Percentiles rank a stretch among this genome's conserved stretches.
Evolutionary conservation across 2,888 invertebrate species (phyloP).

Genomic region (Ochlodes sylvanus): DNA sequence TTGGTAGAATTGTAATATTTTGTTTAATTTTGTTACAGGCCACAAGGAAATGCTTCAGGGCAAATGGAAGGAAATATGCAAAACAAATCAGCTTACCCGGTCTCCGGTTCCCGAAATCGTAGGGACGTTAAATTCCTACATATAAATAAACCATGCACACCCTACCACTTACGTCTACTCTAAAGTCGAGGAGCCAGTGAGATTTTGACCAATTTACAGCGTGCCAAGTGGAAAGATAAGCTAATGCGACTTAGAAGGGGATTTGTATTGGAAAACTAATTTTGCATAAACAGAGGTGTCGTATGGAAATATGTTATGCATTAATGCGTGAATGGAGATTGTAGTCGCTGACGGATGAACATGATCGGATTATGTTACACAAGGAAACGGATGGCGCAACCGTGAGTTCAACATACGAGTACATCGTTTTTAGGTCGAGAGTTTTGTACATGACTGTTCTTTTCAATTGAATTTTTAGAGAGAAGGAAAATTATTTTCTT

Average conservation of each 20-base stretch:
- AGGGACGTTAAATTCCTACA: slow-evolving; percentile 16
- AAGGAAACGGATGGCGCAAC: slow-evolving; percentile 18
- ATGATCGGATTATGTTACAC: slow-evolving; percentile 28
- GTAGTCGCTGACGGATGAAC: slow-evolving; percentile 32
- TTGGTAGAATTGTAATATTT: background rate
- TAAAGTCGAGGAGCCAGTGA: slow-evolving; percentile 76
- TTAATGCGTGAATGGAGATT: slow-evolving; percentile 35
- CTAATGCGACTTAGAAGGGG: slow-evolving; percentile 73
- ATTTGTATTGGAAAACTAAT: slow-evolving; percentile 80
- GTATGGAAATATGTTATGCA: slow-evolving; percentile 28
- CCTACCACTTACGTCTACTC: slow-evolving; percentile 68
- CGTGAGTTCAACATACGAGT: background rate
- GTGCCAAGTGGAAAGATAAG: slow-evolving; percentile 85
- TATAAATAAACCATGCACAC: slow-evolving; percentile 48
- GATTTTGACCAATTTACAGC: slow-evolving; percentile 85
- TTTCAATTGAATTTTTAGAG: background rate
- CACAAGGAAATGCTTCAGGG: background rate
- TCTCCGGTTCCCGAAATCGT: slow-evolving; percentile 13
- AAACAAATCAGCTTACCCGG: slow-evolving; percentile 14
- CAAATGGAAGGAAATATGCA: slow-evolving; percentile 18
- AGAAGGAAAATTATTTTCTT: too few species aligned
- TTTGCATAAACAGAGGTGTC: slow-evolving; percentile 63
- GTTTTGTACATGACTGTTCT: slow-evolving; percentile 12
- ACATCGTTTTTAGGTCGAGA: background rate
- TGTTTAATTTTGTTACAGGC: slow-evolving; percentile 23